A percentile compares a stretch with the other conserved stretches of the same genome.
These are phyloP conservation scores for Phocoena sinus DNA, from an alignment of 2,113 vertebrate genomes.

Conservation along the genomic window DNA sequence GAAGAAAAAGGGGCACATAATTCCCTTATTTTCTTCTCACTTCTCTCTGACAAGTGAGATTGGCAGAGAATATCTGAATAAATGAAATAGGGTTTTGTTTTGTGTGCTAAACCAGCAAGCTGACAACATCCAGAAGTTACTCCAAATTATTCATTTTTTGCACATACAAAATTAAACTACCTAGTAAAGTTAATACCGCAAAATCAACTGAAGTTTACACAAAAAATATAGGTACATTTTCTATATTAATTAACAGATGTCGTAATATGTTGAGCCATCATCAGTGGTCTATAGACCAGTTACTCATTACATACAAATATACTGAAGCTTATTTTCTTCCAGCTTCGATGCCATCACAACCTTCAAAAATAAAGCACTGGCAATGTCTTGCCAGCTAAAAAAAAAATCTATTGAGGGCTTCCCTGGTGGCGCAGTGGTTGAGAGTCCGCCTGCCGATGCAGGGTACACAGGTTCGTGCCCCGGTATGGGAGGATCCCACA, in stretches of 20 bases:
- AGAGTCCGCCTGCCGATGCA: too few species aligned
- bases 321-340: neutral
- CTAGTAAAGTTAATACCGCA: neutral
- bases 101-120: neutral
- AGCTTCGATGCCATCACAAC: neutral
- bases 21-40: neutral
- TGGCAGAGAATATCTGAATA: neutral
- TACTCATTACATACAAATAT: neutral
- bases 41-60: neutral
- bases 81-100: neutral
- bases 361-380: neutral
- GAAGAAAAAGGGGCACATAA: neutral
- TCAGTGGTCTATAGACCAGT: neutral
- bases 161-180: neutral
- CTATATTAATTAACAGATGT: neutral
- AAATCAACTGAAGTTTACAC: neutral
- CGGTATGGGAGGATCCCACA: too few species aligned
- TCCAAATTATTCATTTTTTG: slow-evolving; percentile 16
- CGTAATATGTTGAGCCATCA: neutral
- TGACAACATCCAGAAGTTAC: neutral
- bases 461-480: too few species aligned
- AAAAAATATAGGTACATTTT: neutral
- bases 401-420: neutral
- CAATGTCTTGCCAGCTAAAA: neutral
- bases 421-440: too few species aligned